Base-by-base conservation (phyloP, 2,797 vertebrate species). In the Trachurus trachurus region DNA sequence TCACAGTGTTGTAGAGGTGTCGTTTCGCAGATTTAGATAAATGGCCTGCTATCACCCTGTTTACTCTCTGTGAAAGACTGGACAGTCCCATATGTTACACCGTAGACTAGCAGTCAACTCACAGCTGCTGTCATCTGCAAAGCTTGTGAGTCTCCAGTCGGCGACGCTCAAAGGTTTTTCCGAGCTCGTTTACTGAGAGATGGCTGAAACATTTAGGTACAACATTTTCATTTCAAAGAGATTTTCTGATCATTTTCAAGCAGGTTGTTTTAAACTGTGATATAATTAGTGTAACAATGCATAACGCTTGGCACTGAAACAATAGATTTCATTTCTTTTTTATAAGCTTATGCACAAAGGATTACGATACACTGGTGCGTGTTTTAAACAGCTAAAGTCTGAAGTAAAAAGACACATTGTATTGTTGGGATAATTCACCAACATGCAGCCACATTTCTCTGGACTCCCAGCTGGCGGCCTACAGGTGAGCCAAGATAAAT, bases 11-110 rank as follows among this genome's bases (percentile, higher is more conserved):
- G 82, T 85, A 62, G 68, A 85, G 76, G 62, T 75, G 85, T 89
- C 73, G 31, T 84, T 85, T 86, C 62, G 65, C 76, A 82, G 85
- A 93, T 92, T 71, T 29, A 86, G 93, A 93, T 90, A 78, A 85
- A 93, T 86, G 80, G 70, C 70, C 57, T 6, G 66, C 83, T 84
- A 86, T 89, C 76, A 64, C 40, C 71, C 83, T 84, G 79, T 86
- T 88, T 85, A 76, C 81, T 81, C 69, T 74, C 76, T 78, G 71
- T 82, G 74, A 87, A 73, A 84, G 64, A 71, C 78, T 19, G 76
- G 78, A 83, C 87, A 72, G 67, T 81, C 76, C 57, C 73, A 75
- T 87, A 85, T 78, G 88, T 88, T 83, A 81, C 70, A 66, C 42
- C 52, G 26, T 68, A 81, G 53, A 54, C 22, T 34, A 71, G 59